Evolutionary conservation across 2,888 invertebrate species (phyloP).

Genomic region (Morpho helenor): DNA sequence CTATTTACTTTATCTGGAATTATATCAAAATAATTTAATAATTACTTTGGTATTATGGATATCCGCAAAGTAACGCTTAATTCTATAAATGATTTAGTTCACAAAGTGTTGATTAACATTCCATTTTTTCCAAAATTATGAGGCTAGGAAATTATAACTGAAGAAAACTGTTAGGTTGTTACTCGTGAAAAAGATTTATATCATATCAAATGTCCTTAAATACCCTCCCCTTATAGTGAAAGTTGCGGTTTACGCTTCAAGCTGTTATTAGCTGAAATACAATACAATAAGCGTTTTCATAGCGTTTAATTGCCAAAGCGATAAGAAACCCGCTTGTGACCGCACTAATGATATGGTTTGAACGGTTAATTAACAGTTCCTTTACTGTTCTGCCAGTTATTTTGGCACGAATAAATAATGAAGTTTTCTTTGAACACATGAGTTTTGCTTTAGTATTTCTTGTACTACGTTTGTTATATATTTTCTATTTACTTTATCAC

Average conservation of each 20-base stretch:
- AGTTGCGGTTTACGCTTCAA: constrained; percentile 55
- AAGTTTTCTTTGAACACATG: constrained; percentile 11
- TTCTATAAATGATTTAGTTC: too few relatives aligned
- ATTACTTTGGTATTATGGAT: too few relatives aligned
- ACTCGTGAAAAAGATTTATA: constrained; percentile 58
- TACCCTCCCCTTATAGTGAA: constrained; percentile 46
- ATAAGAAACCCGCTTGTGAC: constrained; percentile 62
- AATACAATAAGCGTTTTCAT: constrained; percentile 65
- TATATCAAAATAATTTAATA: too few relatives aligned
- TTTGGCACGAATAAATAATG: constrained; percentile 24
- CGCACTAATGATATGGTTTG: constrained; percentile 62
- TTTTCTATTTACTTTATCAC: too few relatives aligned
- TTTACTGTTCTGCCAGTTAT: constrained; percentile 46
- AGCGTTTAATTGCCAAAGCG: constrained; percentile 69
- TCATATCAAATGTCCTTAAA: constrained; percentile 52
- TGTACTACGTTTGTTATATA: background rate
- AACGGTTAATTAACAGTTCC: constrained; percentile 68
- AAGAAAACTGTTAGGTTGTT: constrained; percentile 28
- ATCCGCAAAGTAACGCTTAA: too few relatives aligned
- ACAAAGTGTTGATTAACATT: too few relatives aligned
- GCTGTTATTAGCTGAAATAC: constrained; percentile 70
- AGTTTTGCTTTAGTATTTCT: constrained; percentile 9
- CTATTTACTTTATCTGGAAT: too few relatives aligned
- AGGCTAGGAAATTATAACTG: background rate
- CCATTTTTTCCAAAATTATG: too few relatives aligned